Evolutionary conservation across 2,113 vertebrate species (phyloP).

Genomic region (Gobius niger): DNA sequence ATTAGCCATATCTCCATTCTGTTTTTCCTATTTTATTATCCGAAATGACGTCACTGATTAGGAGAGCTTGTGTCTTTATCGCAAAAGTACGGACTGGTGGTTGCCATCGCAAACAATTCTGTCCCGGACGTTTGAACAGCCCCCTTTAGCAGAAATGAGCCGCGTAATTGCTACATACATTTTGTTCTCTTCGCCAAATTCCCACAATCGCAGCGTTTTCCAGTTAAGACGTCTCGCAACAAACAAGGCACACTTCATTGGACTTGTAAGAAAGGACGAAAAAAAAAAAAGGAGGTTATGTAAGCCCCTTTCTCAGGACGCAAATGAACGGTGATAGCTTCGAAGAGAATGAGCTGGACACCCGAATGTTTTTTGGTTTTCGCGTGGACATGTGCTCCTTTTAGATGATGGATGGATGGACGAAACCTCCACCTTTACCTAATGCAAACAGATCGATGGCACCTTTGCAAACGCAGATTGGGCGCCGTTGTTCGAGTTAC

Average conservation of each 20-base stretch:
- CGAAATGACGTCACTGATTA: neutral
- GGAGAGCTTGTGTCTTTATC: neutral
- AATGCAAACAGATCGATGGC: too few relatives aligned
- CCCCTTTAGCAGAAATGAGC: neutral
- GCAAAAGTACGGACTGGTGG: neutral
- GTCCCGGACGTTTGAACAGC: neutral
- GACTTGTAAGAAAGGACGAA: slow-evolving; percentile 11
- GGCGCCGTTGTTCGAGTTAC: too few relatives aligned
- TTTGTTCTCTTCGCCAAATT: neutral
- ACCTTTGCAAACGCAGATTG: too few relatives aligned
- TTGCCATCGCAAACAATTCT: neutral
- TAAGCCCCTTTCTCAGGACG: slow-evolving; percentile 45
- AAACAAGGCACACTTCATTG: slow-evolving; percentile 54
- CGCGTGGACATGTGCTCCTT: too few relatives aligned
- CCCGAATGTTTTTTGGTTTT: slow-evolving; percentile 8
- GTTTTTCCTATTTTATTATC: neutral
- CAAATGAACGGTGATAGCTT: slow-evolving; percentile 52
- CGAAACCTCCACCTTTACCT: too few relatives aligned
- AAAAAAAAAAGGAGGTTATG: slow-evolving; percentile 34
- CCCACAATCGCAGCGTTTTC: slow-evolving; percentile 32
- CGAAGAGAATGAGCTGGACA: slow-evolving; percentile 16
- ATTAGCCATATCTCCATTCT: neutral
- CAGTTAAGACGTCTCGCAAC: slow-evolving; percentile 11
- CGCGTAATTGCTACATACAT: neutral
- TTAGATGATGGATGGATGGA: too few relatives aligned